Conservation (phyloP, 2,797 vertebrate species). For the Masticophis lateralis region DNA sequence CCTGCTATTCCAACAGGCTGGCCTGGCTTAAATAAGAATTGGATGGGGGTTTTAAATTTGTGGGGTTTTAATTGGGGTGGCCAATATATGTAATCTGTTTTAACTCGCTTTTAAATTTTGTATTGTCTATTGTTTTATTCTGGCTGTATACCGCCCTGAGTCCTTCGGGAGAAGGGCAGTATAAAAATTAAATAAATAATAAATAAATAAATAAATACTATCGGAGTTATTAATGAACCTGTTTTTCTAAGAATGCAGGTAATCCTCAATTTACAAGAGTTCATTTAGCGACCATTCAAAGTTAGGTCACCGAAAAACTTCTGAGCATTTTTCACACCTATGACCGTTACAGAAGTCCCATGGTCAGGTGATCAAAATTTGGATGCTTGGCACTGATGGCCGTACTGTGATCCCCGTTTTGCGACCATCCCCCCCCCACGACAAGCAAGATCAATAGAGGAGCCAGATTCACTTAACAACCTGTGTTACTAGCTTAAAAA, state of each 20-base stretch:
- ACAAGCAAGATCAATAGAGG: not conserved
- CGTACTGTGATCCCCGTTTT: not conserved
- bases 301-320: not conserved
- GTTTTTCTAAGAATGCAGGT: not conserved
- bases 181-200: too few relatives aligned
- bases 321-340: not conserved
- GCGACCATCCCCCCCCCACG: not conserved
- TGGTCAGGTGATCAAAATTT: not conserved
- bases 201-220: too few relatives aligned
- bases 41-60: too few relatives aligned
- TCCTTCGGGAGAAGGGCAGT: too few relatives aligned
- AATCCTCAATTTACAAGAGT: not conserved
- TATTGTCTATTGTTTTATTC: too few relatives aligned
- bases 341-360: not conserved
- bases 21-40: too few relatives aligned
- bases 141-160: too few relatives aligned
- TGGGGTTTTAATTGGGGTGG: too few relatives aligned
- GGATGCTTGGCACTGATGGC: not conserved
- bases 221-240: not conserved
- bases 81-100: too few relatives aligned
- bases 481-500: not conserved
- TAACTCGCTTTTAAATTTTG: too few relatives aligned
- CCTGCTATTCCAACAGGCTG: too few relatives aligned
- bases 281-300: not conserved
- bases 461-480: not conserved